phyloP scores from a whole-genome alignment of 2,888 invertebrate genomes.

The Patella ulyssiponensis region DNA sequence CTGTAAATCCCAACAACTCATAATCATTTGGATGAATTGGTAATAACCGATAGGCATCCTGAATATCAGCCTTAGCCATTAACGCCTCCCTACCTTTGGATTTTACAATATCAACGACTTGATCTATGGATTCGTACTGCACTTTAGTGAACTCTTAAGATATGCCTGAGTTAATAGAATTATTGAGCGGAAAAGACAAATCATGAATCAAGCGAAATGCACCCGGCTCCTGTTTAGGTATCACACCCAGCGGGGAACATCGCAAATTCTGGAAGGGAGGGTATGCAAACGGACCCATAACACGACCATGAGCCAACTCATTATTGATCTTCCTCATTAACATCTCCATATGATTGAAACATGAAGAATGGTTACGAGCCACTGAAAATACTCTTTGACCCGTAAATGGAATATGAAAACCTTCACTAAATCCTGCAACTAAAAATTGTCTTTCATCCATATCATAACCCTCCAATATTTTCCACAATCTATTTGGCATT shows the following conservation, averaged over 20 bases:
- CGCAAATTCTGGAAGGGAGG: neutral
- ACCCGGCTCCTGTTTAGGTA: neutral
- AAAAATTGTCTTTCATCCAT: neutral
- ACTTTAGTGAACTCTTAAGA: neutral
- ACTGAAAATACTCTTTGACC: neutral
- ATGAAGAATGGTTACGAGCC: neutral
- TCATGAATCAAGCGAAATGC: neutral
- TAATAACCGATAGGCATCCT: constrained; percentile 8
- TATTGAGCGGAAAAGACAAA: neutral
- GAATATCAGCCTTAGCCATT: constrained; percentile 10
- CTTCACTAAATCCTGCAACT: neutral
- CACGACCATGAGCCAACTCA: neutral
- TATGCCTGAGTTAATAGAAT: neutral
- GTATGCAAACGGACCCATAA: neutral
- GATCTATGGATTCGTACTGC: neutral
- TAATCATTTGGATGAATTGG: constrained; percentile 12
- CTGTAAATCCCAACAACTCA: constrained; percentile 11
- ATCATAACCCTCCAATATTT: neutral
- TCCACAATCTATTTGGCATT: neutral
- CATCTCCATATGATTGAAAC: neutral
- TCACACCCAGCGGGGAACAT: neutral
- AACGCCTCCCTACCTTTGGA: neutral
- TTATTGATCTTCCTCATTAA: neutral
- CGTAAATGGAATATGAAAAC: neutral
- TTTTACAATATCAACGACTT: constrained; percentile 3